Evolutionary conservation across 2,888 invertebrate species (phyloP), one percentile per base, ranked within the genome.

Genomic region (Oasisia sp.): DNA sequence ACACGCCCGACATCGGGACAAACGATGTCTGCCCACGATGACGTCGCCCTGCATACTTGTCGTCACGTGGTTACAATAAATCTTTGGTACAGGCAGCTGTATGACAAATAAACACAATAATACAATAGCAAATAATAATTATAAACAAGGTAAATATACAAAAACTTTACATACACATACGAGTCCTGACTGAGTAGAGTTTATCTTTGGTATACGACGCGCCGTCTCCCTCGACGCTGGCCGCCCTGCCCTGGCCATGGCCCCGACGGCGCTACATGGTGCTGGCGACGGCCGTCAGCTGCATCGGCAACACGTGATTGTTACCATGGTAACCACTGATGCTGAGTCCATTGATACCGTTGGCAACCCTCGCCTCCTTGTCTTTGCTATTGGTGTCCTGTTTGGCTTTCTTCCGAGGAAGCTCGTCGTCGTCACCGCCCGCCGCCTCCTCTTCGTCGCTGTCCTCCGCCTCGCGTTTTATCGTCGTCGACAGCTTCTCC

Each of bases 21-120:
- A 74, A 74, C 74, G 27, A 74, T 5, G 74, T 74, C 27, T 19
- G 74, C 27, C 74, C 74, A 74, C 74, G 27, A 74, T 27, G 27
- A 74, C 7, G 3, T 74, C n/a, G 74, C 27, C 74, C 74, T 74
- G 74, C 74, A 74, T 74, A 74, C 74, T 74, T 19, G 74, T 74
- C 74, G 27, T 74, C 19, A 74, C 74, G 74, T 74, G 74, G 74
- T 74, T 74, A 74, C 74, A 74, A 74, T 74, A 74, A 74, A 74
- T 74, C 74, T 74, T 74, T 74, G 74, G 74, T 74, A 74, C 74
- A 74, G 74, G 74, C 74, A 74, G 74, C 74, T 74, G 74, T 74
- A 74, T 74, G 74, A 74, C n/a, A 74, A 74, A 74, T 74, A 74
- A 74, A 74, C 74, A 74, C 74, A 74, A 74, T 74, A 14, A 74